Evolutionary conservation across 2,797 vertebrate species (phyloP).

Genomic region (Centropyge bicolor): DNA sequence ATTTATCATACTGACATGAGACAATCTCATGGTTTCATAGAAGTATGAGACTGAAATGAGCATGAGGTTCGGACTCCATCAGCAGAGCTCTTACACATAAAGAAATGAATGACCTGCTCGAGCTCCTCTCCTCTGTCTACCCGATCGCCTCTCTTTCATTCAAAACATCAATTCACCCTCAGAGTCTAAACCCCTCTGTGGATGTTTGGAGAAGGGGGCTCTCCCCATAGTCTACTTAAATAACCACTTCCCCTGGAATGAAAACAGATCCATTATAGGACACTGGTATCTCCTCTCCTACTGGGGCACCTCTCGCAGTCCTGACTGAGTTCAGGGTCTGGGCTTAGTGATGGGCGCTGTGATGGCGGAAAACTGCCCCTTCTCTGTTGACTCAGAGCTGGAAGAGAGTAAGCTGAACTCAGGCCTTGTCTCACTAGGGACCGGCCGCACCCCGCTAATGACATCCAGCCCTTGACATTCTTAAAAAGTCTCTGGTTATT

Average conservation of each 20-base stretch:
- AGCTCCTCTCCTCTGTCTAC: conserved; percentile 23
- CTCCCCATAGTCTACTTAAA: conserved; percentile 78
- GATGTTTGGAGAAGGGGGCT: conserved; percentile 73
- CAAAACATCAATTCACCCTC: conserved; percentile 73
- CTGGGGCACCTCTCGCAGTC: conserved; percentile 59
- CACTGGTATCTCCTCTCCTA: conserved; percentile 73
- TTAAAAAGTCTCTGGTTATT: conserved; percentile 80
- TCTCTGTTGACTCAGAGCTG: conserved; percentile 82
- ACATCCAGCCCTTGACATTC: conserved; percentile 83
- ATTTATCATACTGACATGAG: neutral
- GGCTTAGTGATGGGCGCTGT: conserved; percentile 66
- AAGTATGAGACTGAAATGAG: neutral
- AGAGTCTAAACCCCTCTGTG: conserved; percentile 66
- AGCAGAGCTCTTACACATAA: neutral
- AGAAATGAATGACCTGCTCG: conserved; percentile 15
- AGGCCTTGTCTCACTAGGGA: conserved; percentile 74
- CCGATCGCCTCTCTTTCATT: conserved; percentile 58
- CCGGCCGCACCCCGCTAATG: conserved; percentile 79
- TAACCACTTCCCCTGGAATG: conserved; percentile 81
- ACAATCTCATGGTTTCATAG: neutral
- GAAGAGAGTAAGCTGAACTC: conserved; percentile 83
- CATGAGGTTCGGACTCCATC: conserved; percentile 2
- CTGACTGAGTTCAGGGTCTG: conserved; percentile 64
- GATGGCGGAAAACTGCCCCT: conserved; percentile 73
- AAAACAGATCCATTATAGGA: conserved; percentile 79